Conservation (phyloP, 2,888 invertebrate genomes). For the Polylopha cassiicola region DNA sequence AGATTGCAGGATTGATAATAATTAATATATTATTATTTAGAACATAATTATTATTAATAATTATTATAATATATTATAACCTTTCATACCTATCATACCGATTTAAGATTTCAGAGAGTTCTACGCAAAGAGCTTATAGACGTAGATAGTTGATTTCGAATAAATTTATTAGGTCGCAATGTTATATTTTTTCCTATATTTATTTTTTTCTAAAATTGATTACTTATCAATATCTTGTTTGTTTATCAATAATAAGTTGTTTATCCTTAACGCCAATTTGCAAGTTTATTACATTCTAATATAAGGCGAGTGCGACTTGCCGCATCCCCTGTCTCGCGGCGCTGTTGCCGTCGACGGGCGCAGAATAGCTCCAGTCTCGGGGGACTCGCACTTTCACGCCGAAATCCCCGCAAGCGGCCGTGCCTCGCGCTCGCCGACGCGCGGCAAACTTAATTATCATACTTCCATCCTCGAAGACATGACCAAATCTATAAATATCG, state of each 20-base stretch:
- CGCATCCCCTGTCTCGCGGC: constrained; percentile 3
- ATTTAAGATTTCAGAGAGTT: no score
- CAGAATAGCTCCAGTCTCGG: constrained; percentile 20
- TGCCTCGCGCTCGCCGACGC: constrained; percentile 34
- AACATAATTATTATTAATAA: no score
- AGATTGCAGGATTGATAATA: no score
- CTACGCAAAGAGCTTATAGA: no score
- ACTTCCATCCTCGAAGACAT: no score
- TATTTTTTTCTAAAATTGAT: background rate
- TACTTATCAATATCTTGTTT: background rate
- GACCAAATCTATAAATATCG: constrained; percentile 42
- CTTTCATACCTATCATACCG: no score
- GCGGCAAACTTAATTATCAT: constrained; percentile 32
- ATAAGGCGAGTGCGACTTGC: background rate
- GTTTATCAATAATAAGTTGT: no score
- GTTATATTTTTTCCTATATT: background rate
- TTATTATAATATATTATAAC: no score
- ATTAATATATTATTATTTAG: no score
- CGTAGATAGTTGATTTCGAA: background rate
- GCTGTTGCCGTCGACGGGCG: background rate
- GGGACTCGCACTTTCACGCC: constrained; percentile 49
- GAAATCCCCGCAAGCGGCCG: constrained; percentile 53
- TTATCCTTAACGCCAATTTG: no score
- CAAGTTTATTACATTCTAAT: background rate
- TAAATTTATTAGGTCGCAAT: no score